Conservation (phyloP, 2,113 vertebrate genomes). For the Aptenodytes patagonicus region DNA sequence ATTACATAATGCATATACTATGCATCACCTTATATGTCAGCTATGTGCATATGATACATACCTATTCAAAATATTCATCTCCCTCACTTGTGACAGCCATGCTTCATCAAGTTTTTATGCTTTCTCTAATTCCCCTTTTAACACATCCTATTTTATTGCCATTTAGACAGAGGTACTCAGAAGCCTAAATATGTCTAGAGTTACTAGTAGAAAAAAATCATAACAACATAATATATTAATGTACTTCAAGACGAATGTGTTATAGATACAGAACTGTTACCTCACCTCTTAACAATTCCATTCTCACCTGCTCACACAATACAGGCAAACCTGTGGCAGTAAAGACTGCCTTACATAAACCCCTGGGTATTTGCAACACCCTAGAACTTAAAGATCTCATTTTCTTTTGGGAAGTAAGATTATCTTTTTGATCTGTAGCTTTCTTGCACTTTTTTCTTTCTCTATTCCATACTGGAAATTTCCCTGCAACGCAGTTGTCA, state of each 20-base stretch:
- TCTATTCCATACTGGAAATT: not conserved
- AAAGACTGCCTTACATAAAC: not conserved
- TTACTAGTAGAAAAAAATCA: not conserved
- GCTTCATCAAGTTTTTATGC: not conserved
- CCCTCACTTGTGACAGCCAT: not conserved
- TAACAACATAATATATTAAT: not conserved
- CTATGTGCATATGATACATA: not conserved
- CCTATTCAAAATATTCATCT: not conserved
- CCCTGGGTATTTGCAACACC: not conserved
- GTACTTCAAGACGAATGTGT: not conserved
- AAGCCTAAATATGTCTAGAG: not conserved
- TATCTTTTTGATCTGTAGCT: not conserved
- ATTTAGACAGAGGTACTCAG: not conserved
- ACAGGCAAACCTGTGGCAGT: not conserved
- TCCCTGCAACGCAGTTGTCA: not conserved
- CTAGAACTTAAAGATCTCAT: not conserved
- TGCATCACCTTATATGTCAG: not conserved
- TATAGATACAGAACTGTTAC: not conserved
- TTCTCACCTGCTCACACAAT: constrained; percentile 12
- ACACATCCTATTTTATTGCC: not conserved
- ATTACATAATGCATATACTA: not conserved
- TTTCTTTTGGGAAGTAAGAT: constrained; percentile 6
- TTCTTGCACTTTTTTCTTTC: not conserved
- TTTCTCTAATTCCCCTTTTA: not conserved
- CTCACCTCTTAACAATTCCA: constrained; percentile 38